Evolutionary conservation across 1,140 invertebrate species (phyloP).

Genomic region (Scaptodrosophila lebanonensis): DNA sequence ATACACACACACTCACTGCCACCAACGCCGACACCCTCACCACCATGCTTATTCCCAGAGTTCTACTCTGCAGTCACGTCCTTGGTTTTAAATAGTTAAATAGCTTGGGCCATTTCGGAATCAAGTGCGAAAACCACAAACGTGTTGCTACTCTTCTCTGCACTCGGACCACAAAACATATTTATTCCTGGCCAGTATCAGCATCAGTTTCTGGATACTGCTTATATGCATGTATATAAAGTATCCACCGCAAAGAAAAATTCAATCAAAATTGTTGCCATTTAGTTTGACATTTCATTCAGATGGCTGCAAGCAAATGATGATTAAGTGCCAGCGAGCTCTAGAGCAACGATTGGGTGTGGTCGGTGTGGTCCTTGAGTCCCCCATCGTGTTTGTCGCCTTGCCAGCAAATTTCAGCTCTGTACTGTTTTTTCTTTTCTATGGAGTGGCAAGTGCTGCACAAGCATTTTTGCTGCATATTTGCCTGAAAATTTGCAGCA

Average conservation of each 20-base stretch:
- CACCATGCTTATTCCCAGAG: no score
- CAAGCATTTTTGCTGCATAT: constrained; percentile 33
- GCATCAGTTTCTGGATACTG: constrained; percentile 4
- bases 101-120: constrained; percentile 23
- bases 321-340: constrained; percentile 57
- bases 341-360: constrained; percentile 33
- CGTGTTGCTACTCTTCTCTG: constrained; percentile 55
- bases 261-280: constrained; percentile 75
- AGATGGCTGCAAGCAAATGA: constrained; percentile 59
- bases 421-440: constrained; percentile 42
- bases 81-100: constrained; percentile 39
- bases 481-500: constrained; percentile 27
- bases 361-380: constrained; percentile 18
- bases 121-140: constrained; percentile 45
- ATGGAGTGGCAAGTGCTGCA: constrained; percentile 52
- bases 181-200: constrained; percentile 24
- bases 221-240: constrained; percentile 7
- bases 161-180: constrained; percentile 18
- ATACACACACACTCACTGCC: no score
- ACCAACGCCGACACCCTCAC: no score
- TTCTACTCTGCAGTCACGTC: constrained; percentile 44
- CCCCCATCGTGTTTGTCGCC: neutral
- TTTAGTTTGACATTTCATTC: constrained; percentile 75
- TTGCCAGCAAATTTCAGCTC: constrained; percentile 20
- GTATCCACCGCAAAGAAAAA: constrained; percentile 39